Evolutionary conservation across 2,113 vertebrate genomes (phyloP).

Genomic region (Ranitomeya imitator): DNA sequence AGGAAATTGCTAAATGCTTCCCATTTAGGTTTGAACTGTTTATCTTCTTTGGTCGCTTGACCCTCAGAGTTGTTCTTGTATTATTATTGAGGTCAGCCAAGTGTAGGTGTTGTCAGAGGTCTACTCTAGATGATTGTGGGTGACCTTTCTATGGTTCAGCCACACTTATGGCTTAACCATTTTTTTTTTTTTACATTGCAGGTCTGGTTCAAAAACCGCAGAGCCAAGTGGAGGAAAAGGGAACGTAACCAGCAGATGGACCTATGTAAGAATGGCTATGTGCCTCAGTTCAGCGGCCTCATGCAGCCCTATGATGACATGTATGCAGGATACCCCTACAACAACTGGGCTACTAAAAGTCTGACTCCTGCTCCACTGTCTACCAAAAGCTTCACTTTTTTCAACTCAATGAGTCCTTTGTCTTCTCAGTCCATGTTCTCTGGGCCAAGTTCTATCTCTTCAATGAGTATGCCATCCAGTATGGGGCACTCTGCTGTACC

Average conservation of each 20-base stretch:
- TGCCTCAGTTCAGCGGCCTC: slow-evolving; percentile 97
- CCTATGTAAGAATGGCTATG: slow-evolving; percentile 97
- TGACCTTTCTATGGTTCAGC: slow-evolving; percentile 10
- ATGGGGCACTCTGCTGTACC: slow-evolving; percentile 93
- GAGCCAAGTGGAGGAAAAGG: slow-evolving; percentile 97
- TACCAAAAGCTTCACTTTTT: slow-evolving; percentile 98
- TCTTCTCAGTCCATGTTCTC: slow-evolving; percentile 98
- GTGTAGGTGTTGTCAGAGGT: slow-evolving; percentile 22
- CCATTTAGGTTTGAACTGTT: background rate
- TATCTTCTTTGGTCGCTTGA: slow-evolving; percentile 11
- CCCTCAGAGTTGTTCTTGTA: slow-evolving; percentile 2
- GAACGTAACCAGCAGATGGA: slow-evolving; percentile 99
- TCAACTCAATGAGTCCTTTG: slow-evolving; percentile 98
- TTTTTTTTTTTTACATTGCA: slow-evolving; percentile 63
- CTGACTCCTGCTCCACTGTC: slow-evolving; percentile 89
- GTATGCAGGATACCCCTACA: slow-evolving; percentile 96
- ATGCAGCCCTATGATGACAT: slow-evolving; percentile 98
- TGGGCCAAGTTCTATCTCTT: slow-evolving; percentile 92
- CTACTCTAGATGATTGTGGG: slow-evolving; percentile 12
- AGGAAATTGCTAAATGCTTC: slow-evolving; percentile 29
- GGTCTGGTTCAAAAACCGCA: slow-evolving; percentile 99
- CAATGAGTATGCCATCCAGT: slow-evolving; percentile 95
- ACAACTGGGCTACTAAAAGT: slow-evolving; percentile 98
- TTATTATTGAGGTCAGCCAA: slow-evolving; percentile 38
- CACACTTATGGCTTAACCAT: slow-evolving; percentile 23